phyloP scores from a whole-genome alignment of 2,888 invertebrate genomes.

The Ochropacha duplaris region DNA sequence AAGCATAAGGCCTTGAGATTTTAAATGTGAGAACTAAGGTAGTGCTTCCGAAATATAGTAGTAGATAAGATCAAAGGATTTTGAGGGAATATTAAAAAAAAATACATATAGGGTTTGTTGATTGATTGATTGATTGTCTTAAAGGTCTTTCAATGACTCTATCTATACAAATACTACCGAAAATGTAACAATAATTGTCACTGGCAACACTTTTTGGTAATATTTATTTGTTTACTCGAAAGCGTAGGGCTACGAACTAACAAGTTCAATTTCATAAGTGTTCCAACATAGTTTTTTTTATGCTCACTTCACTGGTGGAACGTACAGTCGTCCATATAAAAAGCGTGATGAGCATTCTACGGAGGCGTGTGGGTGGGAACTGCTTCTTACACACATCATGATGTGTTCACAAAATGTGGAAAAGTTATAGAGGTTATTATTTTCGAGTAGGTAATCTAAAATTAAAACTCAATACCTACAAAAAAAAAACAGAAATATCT shows the following conservation, averaged over 20 bases:
- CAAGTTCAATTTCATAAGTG: constrained; percentile 17
- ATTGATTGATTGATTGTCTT: no score
- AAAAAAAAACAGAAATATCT: no score
- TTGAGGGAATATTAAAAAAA: no score
- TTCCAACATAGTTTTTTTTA: constrained; percentile 7
- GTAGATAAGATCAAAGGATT: no score
- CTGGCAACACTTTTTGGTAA: not conserved
- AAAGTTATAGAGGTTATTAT: no score
- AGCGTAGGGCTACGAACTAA: constrained; percentile 7
- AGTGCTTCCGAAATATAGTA: no score
- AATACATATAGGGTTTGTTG: no score
- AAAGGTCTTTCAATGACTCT: no score
- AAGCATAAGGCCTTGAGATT: no score
- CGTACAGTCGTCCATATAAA: constrained; percentile 7
- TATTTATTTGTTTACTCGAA: constrained; percentile 4
- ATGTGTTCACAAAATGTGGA: not conserved
- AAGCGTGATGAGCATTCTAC: not conserved
- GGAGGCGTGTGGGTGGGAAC: not conserved
- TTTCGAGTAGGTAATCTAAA: no score
- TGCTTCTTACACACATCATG: not conserved
- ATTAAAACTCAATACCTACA: no score
- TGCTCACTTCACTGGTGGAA: not conserved
- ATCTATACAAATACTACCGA: not conserved
- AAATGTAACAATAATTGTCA: constrained; percentile 3
- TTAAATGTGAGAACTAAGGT: no score